phyloP scores from a whole-genome alignment of 2,113 vertebrate genomes.

The Talpa occidentalis region DNA sequence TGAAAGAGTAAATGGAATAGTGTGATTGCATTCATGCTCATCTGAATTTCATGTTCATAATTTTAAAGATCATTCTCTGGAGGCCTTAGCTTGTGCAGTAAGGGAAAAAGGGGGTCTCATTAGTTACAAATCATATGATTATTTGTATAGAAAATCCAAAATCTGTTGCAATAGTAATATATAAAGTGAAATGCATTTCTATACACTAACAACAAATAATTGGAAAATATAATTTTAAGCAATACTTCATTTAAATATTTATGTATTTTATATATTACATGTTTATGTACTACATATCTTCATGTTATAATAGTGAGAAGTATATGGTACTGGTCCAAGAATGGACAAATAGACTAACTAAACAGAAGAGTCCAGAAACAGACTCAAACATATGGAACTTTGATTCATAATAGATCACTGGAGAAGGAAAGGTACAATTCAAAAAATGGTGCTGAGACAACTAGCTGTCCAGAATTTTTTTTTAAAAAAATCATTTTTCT shows the following conservation, averaged over 20 bases:
- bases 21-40: neutral
- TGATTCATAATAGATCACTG: neutral
- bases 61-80: conserved; percentile 2
- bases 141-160: neutral
- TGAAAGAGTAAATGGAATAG: neutral
- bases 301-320: neutral
- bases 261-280: neutral
- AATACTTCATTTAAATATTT: neutral
- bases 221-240: conserved; percentile 14
- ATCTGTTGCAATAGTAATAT: neutral
- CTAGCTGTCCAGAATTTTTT: neutral
- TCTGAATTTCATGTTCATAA: neutral
- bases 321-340: neutral
- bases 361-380: neutral
- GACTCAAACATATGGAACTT: neutral
- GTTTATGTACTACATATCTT: neutral
- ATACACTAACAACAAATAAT: neutral
- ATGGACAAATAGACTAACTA: neutral
- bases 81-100: neutral
- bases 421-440: neutral
- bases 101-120: neutral
- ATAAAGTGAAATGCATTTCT: neutral
- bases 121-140: neutral
- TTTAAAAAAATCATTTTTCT: neutral
- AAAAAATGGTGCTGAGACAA: neutral